Percentiles rank a stretch among this genome's conserved stretches.
Evolutionary conservation across 1,140 invertebrate species (phyloP).

Genomic region (Drosophila tristis): DNA sequence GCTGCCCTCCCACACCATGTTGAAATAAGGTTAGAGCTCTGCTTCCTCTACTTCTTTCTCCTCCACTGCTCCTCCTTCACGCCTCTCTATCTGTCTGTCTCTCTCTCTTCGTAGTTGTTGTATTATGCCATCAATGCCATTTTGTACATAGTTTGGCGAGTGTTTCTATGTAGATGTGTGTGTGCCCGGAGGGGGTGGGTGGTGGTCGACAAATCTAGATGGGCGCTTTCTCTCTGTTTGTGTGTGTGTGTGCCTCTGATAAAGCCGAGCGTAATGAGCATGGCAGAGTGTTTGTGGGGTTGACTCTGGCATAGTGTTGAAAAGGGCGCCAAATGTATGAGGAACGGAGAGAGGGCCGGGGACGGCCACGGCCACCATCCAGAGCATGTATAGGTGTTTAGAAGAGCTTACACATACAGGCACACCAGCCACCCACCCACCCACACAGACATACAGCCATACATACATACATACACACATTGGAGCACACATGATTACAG

Average conservation of each 20-base stretch:
- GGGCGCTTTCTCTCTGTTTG: conserved; percentile 31
- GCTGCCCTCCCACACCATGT: conserved; percentile 20
- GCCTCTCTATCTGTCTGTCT: not conserved
- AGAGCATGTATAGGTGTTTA: conserved; percentile 71
- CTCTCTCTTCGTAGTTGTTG: conserved; percentile 47
- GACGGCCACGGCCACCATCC: conserved; percentile 24
- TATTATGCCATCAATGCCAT: conserved; percentile 82
- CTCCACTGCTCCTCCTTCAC: not conserved
- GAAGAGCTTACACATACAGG: conserved; percentile 33
- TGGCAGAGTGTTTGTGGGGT: conserved; percentile 61
- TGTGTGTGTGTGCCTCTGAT: conserved; percentile 61
- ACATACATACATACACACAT: conserved; percentile 51
- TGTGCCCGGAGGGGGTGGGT: conserved; percentile 25
- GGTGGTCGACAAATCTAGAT: conserved; percentile 69
- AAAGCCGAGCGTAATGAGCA: conserved; percentile 79
- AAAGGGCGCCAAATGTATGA: conserved; percentile 76
- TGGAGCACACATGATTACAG: conserved; percentile 80
- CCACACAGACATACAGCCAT: conserved; percentile 27
- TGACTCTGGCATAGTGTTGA: conserved; percentile 72
- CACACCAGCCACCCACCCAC: too few species aligned
- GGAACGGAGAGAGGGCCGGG: conserved; percentile 23
- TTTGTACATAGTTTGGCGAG: conserved; percentile 66
- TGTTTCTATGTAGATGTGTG: conserved; percentile 44
- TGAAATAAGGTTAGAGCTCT: conserved; percentile 64
- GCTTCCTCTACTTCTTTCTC: conserved; percentile 25